Conservation (phyloP, 2,888 invertebrate species). For the Pollenia angustigena region DNA sequence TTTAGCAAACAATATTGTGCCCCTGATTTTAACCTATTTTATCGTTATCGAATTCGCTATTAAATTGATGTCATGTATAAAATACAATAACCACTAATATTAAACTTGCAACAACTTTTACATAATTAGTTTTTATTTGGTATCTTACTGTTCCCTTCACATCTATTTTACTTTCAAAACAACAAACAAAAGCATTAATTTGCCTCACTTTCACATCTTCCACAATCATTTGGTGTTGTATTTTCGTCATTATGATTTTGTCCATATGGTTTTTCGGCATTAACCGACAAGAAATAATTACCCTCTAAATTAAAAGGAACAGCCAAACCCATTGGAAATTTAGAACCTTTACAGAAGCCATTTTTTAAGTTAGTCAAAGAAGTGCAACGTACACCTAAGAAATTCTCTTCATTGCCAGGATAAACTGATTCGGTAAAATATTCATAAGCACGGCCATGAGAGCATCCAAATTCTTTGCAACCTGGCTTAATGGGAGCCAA, state of each 20-base stretch:
- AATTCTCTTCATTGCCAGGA: constrained; percentile 78
- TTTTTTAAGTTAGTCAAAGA: constrained; percentile 72
- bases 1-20: too few species aligned
- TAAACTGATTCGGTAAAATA: constrained; percentile 79
- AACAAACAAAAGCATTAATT: background rate
- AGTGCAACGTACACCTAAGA: constrained; percentile 76
- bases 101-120: too few species aligned
- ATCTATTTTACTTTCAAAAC: too few species aligned
- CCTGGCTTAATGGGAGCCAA: constrained; percentile 76
- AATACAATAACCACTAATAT: too few species aligned
- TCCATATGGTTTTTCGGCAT: constrained; percentile 75
- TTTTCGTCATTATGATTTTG: constrained; percentile 66
- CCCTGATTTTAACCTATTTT: too few species aligned
- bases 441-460: constrained; percentile 78
- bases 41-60: too few species aligned
- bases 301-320: constrained; percentile 75
- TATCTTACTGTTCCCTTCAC: too few species aligned
- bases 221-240: constrained; percentile 42
- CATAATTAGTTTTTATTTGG: too few species aligned
- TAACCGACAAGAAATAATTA: constrained; percentile 77
- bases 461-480: constrained; percentile 76
- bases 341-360: constrained; percentile 72
- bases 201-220: constrained; percentile 10
- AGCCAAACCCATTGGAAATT: constrained; percentile 77
- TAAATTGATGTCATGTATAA: too few species aligned